Conservation (phyloP, 2,888 invertebrate species). For the Cylindroiulus punctatus region DNA sequence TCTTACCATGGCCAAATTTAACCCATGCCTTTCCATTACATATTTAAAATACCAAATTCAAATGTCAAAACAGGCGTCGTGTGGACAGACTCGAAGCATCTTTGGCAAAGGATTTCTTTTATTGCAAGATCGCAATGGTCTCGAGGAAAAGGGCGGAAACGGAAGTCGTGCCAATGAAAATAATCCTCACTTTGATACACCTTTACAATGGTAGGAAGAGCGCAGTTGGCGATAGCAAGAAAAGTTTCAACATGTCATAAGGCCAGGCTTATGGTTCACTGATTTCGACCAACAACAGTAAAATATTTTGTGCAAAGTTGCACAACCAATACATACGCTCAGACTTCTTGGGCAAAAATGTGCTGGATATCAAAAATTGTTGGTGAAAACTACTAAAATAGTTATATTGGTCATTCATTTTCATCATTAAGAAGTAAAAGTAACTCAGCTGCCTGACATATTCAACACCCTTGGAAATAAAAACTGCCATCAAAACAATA, state of each 20-base stretch:
- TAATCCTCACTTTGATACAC: constrained; percentile 25
- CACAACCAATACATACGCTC: no score
- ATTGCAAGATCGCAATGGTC: background rate
- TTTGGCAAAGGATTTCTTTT: constrained; percentile 48
- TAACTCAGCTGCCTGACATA: no score
- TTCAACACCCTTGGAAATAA: no score
- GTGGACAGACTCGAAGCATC: background rate
- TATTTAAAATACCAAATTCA: constrained; percentile 27
- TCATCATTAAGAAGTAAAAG: no score
- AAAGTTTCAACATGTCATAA: background rate
- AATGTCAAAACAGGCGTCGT: background rate
- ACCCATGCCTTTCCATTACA: background rate
- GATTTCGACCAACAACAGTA: background rate
- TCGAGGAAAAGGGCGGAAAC: constrained; percentile 26
- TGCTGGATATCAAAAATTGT: no score
- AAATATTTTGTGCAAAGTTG: background rate
- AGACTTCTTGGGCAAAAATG: no score
- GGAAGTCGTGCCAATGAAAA: constrained; percentile 34
- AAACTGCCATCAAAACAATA: no score
- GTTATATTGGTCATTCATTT: no score
- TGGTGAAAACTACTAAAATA: no score
- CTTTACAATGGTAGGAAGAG: background rate
- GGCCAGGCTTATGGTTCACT: background rate
- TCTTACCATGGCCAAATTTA: background rate
- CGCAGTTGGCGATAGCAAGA: background rate